These are phyloP conservation scores for Arion vulgaris DNA, from an alignment of 1,140 invertebrate genomes.

Conservation along the genomic window DNA sequence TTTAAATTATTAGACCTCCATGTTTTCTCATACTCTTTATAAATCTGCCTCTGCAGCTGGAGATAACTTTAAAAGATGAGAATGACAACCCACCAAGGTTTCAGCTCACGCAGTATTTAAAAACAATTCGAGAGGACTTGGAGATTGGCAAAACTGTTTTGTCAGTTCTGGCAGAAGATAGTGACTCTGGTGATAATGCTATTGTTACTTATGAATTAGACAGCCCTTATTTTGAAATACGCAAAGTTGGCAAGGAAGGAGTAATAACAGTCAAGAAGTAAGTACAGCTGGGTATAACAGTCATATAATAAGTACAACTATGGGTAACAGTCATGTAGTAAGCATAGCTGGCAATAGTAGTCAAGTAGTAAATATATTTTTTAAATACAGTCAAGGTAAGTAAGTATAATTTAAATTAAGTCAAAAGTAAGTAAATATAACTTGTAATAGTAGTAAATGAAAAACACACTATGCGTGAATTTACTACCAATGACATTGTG, in stretches of 20 bases:
- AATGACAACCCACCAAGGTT: conserved; percentile 37
- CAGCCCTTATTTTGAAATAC: conserved; percentile 52
- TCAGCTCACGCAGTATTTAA: conserved; percentile 28
- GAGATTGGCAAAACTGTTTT: conserved; percentile 19
- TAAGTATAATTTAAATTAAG: too few species aligned
- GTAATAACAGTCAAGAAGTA: conserved; percentile 59
- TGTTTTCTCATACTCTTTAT: background rate
- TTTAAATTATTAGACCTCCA: too few species aligned
- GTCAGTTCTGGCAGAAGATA: conserved; percentile 56
- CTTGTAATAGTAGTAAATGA: too few species aligned
- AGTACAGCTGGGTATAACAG: conserved; percentile 33
- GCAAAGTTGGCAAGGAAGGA: conserved; percentile 47
- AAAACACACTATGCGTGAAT: too few species aligned
- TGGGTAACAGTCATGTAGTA: too few species aligned
- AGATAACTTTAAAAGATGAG: conserved; percentile 27
- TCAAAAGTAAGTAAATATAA: too few species aligned
- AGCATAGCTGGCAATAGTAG: too few species aligned
- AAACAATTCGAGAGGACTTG: conserved; percentile 16
- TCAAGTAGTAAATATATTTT: background rate
- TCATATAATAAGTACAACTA: too few species aligned
- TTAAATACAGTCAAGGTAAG: background rate
- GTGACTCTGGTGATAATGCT: conserved; percentile 60
- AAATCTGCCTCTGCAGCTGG: conserved; percentile 4
- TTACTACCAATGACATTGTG: too few species aligned
- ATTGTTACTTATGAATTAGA: conserved; percentile 50